A percentile compares a stretch with the other conserved stretches of the same genome.
These are phyloP conservation scores for Lateolabrax maculatus DNA, from an alignment of 2,797 vertebrate species.

Conservation along the genomic window DNA sequence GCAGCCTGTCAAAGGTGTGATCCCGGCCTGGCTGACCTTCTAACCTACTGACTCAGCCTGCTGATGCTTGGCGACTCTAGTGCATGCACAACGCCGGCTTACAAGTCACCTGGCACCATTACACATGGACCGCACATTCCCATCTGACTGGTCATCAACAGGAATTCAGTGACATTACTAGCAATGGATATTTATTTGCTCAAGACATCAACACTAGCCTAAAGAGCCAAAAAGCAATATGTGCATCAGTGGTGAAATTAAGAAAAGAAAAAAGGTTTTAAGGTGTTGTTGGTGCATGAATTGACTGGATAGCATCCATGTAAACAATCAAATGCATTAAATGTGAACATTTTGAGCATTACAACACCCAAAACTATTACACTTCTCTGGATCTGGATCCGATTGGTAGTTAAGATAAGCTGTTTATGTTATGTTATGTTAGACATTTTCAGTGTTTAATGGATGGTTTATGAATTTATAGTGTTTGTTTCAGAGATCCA, in stretches of 20 bases:
- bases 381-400: not conserved
- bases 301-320: not conserved
- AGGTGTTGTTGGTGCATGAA: not conserved
- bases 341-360: not conserved
- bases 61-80: slow-evolving; percentile 28
- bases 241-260: not conserved
- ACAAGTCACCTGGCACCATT: slow-evolving; percentile 43
- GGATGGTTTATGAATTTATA: not conserved
- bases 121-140: slow-evolving; percentile 35
- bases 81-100: slow-evolving; percentile 41
- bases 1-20: slow-evolving; percentile 61
- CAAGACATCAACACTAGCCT: not conserved
- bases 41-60: slow-evolving; percentile 71
- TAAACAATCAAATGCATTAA: not conserved
- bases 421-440: not conserved
- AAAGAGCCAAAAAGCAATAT: not conserved
- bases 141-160: slow-evolving; percentile 34
- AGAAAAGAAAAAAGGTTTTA: not conserved
- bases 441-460: not conserved
- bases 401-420: not conserved
- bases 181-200: slow-evolving; percentile 21
- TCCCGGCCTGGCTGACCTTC: slow-evolving; percentile 71
- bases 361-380: not conserved
- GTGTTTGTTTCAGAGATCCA: not conserved
- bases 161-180: slow-evolving; percentile 27